These are phyloP conservation scores for Labia minor DNA, from an alignment of 2,888 invertebrate genomes.

Conservation along the genomic window DNA sequence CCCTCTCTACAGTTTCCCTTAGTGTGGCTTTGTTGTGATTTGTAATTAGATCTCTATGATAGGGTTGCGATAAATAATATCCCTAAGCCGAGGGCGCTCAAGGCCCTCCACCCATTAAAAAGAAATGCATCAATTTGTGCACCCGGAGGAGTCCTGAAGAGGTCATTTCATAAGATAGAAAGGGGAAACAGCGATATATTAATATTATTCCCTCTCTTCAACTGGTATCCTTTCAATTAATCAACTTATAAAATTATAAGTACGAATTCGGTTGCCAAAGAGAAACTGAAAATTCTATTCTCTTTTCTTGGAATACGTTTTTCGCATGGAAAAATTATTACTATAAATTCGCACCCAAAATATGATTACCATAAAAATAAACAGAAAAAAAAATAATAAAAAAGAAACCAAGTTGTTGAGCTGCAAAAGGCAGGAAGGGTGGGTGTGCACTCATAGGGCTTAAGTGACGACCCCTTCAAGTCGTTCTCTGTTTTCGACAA, in stretches of 20 bases:
- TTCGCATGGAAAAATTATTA: neutral
- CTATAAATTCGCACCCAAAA: neutral
- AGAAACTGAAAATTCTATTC: no score
- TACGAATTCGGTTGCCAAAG: neutral
- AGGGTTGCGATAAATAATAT: conserved; percentile 13
- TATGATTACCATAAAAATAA: conserved; percentile 13
- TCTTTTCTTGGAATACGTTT: neutral
- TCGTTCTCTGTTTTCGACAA: conserved; percentile 4
- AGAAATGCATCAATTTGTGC: conserved; percentile 3
- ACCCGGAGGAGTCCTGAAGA: neutral
- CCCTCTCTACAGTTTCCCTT: neutral
- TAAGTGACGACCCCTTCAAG: neutral
- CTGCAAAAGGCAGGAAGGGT: neutral
- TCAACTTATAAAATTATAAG: conserved; percentile 13
- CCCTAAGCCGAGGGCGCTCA: neutral
- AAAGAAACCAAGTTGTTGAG: neutral
- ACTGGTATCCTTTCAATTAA: neutral
- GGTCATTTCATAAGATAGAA: neutral
- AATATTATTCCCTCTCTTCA: neutral
- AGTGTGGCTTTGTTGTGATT: conserved; percentile 7
- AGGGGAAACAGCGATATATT: neutral
- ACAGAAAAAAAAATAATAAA: neutral
- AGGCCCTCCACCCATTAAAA: neutral
- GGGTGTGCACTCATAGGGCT: neutral
- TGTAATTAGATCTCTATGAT: conserved; percentile 13